Evolutionary conservation across 1,140 invertebrate species (phyloP).

Genomic region (Plectrocnemia conspersa): DNA sequence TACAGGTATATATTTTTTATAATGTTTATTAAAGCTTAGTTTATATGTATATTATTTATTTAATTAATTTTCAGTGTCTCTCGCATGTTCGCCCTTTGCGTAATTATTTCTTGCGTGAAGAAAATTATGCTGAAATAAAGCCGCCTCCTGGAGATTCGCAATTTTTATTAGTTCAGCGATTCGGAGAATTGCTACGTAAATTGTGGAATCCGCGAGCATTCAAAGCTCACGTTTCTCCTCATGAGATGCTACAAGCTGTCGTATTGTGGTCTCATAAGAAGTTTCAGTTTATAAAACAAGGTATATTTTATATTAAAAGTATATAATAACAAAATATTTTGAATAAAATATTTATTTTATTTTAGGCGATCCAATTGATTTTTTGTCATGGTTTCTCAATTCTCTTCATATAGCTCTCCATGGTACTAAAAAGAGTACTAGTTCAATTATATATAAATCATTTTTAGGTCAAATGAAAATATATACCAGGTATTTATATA

Average conservation of each 20-base stretch:
- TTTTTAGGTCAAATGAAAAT: constrained; percentile 95
- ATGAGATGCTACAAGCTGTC: constrained; percentile 99
- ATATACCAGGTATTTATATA: constrained; percentile 60
- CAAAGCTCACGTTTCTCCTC: constrained; percentile 98
- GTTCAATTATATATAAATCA: constrained; percentile 91
- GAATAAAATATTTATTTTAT: constrained; percentile 33
- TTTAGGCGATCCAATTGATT: constrained; percentile 92
- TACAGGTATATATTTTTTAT: constrained; percentile 64
- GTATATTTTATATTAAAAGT: constrained; percentile 40
- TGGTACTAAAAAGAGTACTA: constrained; percentile 76
- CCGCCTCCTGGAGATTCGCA: constrained; percentile 88
- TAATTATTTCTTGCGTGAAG: constrained; percentile 92
- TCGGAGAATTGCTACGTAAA: constrained; percentile 96
- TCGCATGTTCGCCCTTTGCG: constrained; percentile 91
- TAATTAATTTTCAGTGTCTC: constrained; percentile 63
- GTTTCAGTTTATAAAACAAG: constrained; percentile 98
- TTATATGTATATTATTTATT: neutral
- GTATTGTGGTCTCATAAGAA: constrained; percentile 97
- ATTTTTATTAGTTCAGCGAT: constrained; percentile 90
- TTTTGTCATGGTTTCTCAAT: constrained; percentile 95
- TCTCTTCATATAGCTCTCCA: constrained; percentile 87
- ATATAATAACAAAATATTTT: too few species aligned
- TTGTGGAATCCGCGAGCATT: constrained; percentile 99
- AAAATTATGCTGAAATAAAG: constrained; percentile 85
- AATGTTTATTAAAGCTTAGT: neutral